These are phyloP conservation scores for Zalophus californianus DNA, from an alignment of 2,797 vertebrate species.

Conservation along the genomic window DNA sequence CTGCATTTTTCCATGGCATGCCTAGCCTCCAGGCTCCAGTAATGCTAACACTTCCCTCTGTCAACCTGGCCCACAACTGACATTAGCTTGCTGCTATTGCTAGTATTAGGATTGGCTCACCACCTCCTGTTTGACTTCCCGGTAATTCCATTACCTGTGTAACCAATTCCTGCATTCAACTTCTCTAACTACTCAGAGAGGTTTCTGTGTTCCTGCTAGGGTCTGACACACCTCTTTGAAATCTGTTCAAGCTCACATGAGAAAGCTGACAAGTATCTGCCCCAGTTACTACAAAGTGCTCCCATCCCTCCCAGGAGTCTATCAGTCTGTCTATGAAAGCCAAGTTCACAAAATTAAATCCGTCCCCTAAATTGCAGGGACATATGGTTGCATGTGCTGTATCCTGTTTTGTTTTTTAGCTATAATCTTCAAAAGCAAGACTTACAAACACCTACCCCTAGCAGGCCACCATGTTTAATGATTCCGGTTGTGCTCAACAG, in stretches of 20 bases:
- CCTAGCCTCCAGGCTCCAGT: background rate
- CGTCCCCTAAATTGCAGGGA: background rate
- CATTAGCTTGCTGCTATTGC: background rate
- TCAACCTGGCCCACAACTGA: background rate
- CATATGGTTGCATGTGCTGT: background rate
- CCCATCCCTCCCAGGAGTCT: background rate
- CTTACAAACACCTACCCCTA: background rate
- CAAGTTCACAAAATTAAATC: slow-evolving; percentile 31
- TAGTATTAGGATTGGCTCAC: background rate
- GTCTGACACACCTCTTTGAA: background rate
- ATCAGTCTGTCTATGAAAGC: background rate
- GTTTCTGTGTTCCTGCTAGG: background rate
- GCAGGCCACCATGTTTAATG: background rate
- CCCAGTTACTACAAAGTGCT: background rate
- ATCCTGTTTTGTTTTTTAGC: background rate
- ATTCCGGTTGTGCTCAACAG: rapidly evolving
- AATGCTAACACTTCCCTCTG: background rate
- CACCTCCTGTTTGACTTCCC: background rate
- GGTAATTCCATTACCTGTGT: background rate
- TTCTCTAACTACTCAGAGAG: background rate
- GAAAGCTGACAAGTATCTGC: background rate
- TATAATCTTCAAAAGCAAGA: slow-evolving; percentile 2
- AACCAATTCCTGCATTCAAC: background rate
- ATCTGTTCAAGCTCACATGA: background rate
- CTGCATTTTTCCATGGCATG: background rate